phyloP scores from a whole-genome alignment of 2,113 vertebrate genomes.

The Lontra canadensis region DNA sequence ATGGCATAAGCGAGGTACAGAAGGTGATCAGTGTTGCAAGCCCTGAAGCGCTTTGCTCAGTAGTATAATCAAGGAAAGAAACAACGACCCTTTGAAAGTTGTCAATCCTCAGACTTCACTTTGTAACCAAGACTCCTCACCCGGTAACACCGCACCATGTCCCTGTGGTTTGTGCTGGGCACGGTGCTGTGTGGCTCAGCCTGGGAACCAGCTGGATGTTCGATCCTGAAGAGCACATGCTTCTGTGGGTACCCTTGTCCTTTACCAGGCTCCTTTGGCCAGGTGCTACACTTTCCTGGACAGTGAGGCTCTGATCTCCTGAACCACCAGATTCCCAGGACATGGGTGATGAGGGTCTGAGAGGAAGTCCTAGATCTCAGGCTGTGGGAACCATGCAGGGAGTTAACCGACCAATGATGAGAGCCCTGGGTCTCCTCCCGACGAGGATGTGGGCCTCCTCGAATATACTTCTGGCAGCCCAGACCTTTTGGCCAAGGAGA shows the following conservation, averaged over 20 bases:
- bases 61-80: not conserved
- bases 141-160: not conserved
- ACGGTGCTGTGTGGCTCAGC: not conserved
- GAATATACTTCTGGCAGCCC: not conserved
- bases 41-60: not conserved
- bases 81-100: not conserved
- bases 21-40: not conserved
- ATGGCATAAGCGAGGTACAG: not conserved
- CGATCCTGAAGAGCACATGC: not conserved
- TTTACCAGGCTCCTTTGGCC: not conserved
- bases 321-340: not conserved
- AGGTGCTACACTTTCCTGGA: not conserved
- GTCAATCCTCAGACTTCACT: not conserved
- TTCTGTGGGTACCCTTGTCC: not conserved
- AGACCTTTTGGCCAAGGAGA: not conserved
- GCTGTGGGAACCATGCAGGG: not conserved
- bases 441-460: not conserved
- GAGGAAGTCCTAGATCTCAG: not conserved
- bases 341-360: constrained; percentile 1
- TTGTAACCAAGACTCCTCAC: not conserved
- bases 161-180: not conserved
- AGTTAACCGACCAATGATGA: not conserved
- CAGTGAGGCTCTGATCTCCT: not conserved
- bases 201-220: not conserved
- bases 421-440: not conserved